Evolutionary conservation across 2,888 invertebrate genomes (phyloP).

Genomic region (Tipula lateralis): DNA sequence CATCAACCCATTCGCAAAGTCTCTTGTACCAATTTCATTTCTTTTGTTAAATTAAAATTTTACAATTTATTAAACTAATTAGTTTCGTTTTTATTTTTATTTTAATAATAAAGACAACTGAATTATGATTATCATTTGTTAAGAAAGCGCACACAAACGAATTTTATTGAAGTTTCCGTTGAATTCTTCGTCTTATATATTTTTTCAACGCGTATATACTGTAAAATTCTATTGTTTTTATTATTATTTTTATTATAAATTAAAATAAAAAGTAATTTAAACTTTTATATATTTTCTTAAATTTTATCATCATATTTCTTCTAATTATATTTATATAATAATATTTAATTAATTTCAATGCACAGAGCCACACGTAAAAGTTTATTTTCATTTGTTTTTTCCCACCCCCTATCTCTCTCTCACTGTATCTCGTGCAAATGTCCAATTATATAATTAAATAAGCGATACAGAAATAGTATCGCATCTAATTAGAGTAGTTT

Average conservation of each 20-base stretch:
- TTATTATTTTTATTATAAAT: background rate
- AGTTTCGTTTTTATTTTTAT: background rate
- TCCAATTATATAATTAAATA: constrained; percentile 6
- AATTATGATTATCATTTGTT: background rate
- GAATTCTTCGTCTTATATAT: background rate
- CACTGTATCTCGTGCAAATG: too few species aligned
- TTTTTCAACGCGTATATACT: background rate
- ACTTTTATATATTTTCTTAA: background rate
- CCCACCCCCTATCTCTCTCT: too few species aligned
- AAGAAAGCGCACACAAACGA: background rate
- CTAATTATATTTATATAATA: background rate
- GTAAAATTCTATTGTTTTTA: background rate
- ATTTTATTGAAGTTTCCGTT: background rate
- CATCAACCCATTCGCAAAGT: background rate
- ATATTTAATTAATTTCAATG: background rate
- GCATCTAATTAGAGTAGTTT: background rate
- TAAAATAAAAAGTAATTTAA: background rate
- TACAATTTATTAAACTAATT: constrained; percentile 9
- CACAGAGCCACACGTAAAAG: background rate
- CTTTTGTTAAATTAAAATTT: background rate
- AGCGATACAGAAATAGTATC: background rate
- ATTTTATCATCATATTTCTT: background rate
- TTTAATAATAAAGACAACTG: background rate
- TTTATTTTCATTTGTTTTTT: background rate
- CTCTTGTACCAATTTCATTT: background rate